These are phyloP conservation scores for Drosophila willistoni DNA, from an alignment of 1,140 invertebrate species.

Conservation along the genomic window DNA sequence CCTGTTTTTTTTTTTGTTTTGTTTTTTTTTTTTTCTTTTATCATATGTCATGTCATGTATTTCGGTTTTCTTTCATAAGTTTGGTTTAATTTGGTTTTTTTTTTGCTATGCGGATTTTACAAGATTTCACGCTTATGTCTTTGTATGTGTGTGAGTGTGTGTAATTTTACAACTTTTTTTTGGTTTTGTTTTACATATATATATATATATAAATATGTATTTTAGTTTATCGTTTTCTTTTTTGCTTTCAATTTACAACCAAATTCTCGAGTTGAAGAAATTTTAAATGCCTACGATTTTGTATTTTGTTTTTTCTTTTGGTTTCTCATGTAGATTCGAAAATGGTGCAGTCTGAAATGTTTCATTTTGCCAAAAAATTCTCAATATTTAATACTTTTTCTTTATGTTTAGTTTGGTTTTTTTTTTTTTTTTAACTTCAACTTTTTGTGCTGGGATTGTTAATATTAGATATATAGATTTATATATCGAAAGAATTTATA, in stretches of 20 bases:
- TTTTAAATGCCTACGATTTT: conserved; percentile 71
- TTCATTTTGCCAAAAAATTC: conserved; percentile 51
- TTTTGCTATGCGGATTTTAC: conserved; percentile 53
- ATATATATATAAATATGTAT: background rate
- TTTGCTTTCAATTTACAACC: conserved; percentile 56
- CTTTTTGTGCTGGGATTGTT: conserved; percentile 32
- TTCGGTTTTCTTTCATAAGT: conserved; percentile 33
- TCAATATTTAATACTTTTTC: conserved; percentile 28
- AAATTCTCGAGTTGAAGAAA: conserved; percentile 54
- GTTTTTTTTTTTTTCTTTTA: conserved; percentile 10
- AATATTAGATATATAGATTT: conserved; percentile 2
- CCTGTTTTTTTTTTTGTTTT: conserved; percentile 26
- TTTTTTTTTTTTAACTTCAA: conserved; percentile 25
- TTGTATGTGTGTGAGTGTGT: conserved; percentile 24
- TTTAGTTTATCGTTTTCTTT: conserved; percentile 45
- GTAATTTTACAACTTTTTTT: conserved; percentile 67
- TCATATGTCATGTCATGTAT: conserved; percentile 72
- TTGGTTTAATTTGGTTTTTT: conserved; percentile 34
- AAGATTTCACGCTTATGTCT: conserved; percentile 39
- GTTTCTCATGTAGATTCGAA: conserved; percentile 22
- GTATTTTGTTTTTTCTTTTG: conserved; percentile 16
- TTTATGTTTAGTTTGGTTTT: conserved; percentile 34
- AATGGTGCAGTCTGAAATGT: conserved; percentile 72
- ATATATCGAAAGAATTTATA: conserved; percentile 1
- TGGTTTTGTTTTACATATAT: conserved; percentile 20